Base-by-base conservation (phyloP, 2,113 vertebrate genomes). In the Phalacrocorax aristotelis region DNA sequence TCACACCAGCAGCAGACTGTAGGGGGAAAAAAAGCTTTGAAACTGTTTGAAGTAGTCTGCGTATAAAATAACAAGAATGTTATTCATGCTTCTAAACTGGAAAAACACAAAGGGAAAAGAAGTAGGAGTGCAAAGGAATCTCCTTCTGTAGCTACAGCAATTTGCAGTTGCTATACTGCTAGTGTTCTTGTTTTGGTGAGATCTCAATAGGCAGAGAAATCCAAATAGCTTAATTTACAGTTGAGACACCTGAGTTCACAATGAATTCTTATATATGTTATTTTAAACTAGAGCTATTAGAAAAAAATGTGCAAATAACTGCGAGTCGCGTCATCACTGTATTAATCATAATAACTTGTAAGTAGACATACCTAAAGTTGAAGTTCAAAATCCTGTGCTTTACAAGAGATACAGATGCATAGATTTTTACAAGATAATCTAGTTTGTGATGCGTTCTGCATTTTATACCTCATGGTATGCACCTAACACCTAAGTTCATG, bases 41-140 rank as follows among this genome's bases (percentile, higher is more conserved):
- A 96, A 74, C 51, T 76, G 75, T 93, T 96, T 92, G 94, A 95
- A 88, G 83, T 64, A 55, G 65, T 95, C 84, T 95, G 65, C 78
- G 57, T 78, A 36, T 89, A 89, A 95, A 94, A 93, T 71, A 90
- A 91, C 68, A 90, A 75, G 95, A 65, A 65, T 93, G 85, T 95
- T 97, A 69, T 76, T 95, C 62, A 54, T 93, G 55, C 58, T 92
- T 93, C 72, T 91, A 68, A 88, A 95, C 40, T 81, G 68, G 36
- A 79, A 89, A 79, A 95, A 70, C 46, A 79, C 46, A 79, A 82
- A 94, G 72, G 52, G 29, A 77, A 68, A 93, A 85, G 40, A 87
- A 74, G 29, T 29, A 65, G 86, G 32, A 88, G 42, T 3, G 15
- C 58, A 90, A 40, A 91, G 70, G 58, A 61, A 58, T 72, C 54